These are phyloP conservation scores for Diarsia brunnea DNA, from an alignment of 2,888 invertebrate species.

Conservation along the genomic window DNA sequence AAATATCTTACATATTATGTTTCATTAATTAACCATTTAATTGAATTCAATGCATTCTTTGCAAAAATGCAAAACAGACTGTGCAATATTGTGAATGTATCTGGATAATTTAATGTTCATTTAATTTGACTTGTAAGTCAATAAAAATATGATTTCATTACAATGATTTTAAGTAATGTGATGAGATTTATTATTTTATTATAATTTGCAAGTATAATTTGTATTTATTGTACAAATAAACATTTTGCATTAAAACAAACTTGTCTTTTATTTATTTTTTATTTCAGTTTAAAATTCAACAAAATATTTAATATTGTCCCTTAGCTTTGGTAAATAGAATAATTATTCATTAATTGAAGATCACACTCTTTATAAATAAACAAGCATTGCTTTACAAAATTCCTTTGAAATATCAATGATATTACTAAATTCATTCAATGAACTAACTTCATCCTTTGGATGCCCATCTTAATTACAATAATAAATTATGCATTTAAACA, in stretches of 20 bases:
- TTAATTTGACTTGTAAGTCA: constrained; percentile 71
- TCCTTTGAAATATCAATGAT: constrained; percentile 11
- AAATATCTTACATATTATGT: constrained; percentile 72
- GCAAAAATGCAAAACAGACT: constrained; percentile 73
- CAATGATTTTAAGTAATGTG: constrained; percentile 82
- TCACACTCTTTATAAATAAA: constrained; percentile 23
- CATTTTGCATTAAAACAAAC: constrained; percentile 84
- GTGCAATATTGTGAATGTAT: constrained; percentile 82
- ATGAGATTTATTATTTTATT: constrained; percentile 88
- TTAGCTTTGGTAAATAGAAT: constrained; percentile 21
- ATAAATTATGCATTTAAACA: constrained; percentile 4
- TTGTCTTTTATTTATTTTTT: constrained; percentile 69
- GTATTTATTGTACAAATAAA: constrained; percentile 91
- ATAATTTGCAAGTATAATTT: constrained; percentile 89
- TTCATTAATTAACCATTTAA: constrained; percentile 65
- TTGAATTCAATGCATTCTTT: constrained; percentile 68
- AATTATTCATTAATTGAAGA: constrained; percentile 22
- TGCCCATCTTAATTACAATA: not conserved
- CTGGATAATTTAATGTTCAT: constrained; percentile 69
- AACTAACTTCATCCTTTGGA: constrained; percentile 3
- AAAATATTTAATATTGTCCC: constrained; percentile 30
- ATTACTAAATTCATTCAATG: not conserved
- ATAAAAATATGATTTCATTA: constrained; percentile 77
- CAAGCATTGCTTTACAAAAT: constrained; percentile 21
- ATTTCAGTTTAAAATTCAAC: constrained; percentile 38